Conservation (phyloP, 1,140 invertebrate genomes). For the Bombyx mandarina region DNA sequence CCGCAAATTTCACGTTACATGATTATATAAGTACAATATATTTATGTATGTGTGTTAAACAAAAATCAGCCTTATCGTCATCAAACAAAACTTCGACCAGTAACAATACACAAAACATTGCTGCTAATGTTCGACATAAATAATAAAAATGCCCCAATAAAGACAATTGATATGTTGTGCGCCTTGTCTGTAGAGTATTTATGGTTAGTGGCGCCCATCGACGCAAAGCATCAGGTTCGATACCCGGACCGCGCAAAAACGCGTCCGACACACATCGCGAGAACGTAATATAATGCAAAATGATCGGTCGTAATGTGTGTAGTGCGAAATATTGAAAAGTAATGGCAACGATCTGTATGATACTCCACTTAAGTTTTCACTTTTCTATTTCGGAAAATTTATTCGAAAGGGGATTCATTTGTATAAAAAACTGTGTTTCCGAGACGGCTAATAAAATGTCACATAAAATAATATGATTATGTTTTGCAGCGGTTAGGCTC, state of each 20-base stretch:
- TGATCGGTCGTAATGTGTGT: conserved; percentile 47
- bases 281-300: conserved; percentile 40
- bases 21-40: not conserved
- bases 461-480: conserved; percentile 19
- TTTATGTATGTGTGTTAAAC: not conserved
- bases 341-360: conserved; percentile 4
- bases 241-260: conserved; percentile 30
- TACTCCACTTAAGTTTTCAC: conserved; percentile 26
- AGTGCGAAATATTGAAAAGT: conserved; percentile 35
- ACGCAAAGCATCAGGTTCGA: conserved; percentile 33
- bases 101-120: too few species aligned
- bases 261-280: conserved; percentile 20
- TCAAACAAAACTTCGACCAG: conserved; percentile 4
- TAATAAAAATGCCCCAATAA: conserved; percentile 31
- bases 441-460: conserved; percentile 19
- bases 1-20: not conserved
- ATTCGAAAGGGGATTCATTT: too few species aligned
- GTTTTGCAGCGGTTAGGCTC: not conserved
- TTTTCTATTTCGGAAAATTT: too few species aligned
- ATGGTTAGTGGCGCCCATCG: conserved; percentile 44
- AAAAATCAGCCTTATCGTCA: not conserved
- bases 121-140: conserved; percentile 26
- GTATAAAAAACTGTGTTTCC: not conserved
- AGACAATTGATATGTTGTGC: conserved; percentile 49
- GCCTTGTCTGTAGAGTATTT: conserved; percentile 33